Evolutionary conservation across 2,113 vertebrate species (phyloP).

Genomic region (Aramus guarauna): DNA sequence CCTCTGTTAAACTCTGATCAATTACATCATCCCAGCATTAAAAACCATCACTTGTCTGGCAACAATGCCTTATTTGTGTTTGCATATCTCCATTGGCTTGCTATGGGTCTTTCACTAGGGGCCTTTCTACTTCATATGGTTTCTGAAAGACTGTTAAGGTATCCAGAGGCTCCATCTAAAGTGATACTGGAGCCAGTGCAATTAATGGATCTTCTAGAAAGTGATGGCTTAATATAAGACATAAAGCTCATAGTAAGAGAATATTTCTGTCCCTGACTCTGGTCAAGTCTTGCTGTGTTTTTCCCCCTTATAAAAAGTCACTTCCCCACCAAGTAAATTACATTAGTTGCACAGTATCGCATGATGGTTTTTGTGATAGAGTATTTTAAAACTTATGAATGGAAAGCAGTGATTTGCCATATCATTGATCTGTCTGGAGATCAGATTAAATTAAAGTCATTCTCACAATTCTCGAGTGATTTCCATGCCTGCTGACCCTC

Average conservation of each 20-base stretch:
- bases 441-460: not conserved
- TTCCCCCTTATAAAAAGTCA: not conserved
- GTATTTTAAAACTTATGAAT: not conserved
- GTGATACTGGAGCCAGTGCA: not conserved
- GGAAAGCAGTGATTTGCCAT: not conserved
- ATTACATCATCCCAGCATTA: conserved; percentile 38
- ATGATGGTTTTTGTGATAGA: not conserved
- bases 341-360: not conserved
- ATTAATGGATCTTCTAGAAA: not conserved
- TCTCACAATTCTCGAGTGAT: not conserved
- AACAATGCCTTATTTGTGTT: not conserved
- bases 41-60: conserved; percentile 11
- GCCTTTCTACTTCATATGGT: not conserved
- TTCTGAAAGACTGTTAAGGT: not conserved
- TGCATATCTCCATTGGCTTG: not conserved
- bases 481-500: not conserved
- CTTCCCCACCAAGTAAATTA: not conserved
- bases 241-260: not conserved
- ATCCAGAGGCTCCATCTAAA: conserved; percentile 22
- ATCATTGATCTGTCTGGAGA: not conserved
- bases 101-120: not conserved
- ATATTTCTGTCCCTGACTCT: not conserved
- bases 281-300: not conserved
- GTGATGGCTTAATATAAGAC: not conserved
- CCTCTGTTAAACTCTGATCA: conserved; percentile 46